A percentile compares a stretch with the other conserved stretches of the same genome.
Conservation (phyloP, 2,888 invertebrate genomes). For the Pristionchus japonicus region DNA sequence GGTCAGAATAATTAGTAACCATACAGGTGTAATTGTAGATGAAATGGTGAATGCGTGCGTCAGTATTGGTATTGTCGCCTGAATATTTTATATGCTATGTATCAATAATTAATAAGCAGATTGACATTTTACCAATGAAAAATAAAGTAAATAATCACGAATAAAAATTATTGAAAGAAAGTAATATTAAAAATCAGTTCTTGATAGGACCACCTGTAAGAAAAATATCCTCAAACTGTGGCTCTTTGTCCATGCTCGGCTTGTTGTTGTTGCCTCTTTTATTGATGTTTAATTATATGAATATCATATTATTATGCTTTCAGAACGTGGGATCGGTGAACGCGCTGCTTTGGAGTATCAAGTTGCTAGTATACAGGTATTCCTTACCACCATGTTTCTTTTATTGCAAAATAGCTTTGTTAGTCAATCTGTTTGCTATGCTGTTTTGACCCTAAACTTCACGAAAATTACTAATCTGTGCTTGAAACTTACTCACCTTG, state of each 20-base stretch:
- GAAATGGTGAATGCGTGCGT: not conserved
- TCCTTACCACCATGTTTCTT: not conserved
- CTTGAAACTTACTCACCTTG: not conserved
- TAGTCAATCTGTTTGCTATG: not conserved
- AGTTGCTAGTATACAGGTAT: not conserved
- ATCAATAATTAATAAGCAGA: not conserved
- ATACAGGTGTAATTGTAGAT: not conserved
- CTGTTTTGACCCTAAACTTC: not conserved
- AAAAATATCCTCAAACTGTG: not conserved
- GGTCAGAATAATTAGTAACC: not conserved
- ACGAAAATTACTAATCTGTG: not conserved
- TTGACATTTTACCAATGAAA: not conserved
- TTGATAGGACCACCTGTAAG: not conserved
- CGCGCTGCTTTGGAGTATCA: not conserved
- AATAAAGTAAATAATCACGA: not conserved
- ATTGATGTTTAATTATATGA: not conserved
- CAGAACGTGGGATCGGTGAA: not conserved
- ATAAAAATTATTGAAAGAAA: not conserved
- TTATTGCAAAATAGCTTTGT: not conserved
- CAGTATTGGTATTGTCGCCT: not conserved
- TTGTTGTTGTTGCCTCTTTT: not conserved
- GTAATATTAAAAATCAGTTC: not conserved
- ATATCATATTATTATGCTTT: not conserved
- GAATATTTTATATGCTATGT: not conserved
- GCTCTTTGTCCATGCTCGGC: not conserved